Percentiles rank a stretch among this genome's conserved stretches.
These are phyloP conservation scores for Halcyon leucocephala DNA, from an alignment of 2,797 vertebrate genomes.

Conservation along the genomic window DNA sequence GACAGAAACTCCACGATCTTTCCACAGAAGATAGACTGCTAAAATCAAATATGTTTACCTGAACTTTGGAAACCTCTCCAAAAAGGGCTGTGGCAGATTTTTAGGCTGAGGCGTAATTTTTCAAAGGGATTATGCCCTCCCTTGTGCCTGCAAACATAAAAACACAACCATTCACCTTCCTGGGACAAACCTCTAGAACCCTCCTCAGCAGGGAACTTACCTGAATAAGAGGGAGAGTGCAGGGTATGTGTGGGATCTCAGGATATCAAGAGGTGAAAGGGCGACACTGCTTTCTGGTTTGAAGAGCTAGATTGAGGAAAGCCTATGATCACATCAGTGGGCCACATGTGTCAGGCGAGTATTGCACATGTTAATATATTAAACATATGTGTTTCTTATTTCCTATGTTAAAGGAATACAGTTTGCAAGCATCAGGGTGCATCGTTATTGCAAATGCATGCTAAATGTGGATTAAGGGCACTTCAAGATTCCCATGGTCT, in stretches of 20 bases:
- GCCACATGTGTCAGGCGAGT: slow-evolving; percentile 53
- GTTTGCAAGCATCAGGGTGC: not conserved
- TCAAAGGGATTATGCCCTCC: not conserved
- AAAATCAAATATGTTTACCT: not conserved
- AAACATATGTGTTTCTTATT: slow-evolving; percentile 58
- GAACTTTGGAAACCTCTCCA: not conserved
- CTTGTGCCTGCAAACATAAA: not conserved
- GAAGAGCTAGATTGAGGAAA: slow-evolving; percentile 30
- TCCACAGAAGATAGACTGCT: not conserved
- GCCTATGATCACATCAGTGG: slow-evolving; percentile 47
- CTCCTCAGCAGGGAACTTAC: not conserved
- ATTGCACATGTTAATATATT: slow-evolving; percentile 60
- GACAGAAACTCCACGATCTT: not conserved
- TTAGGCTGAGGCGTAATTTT: not conserved
- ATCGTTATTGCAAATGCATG: not conserved
- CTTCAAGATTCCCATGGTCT: not conserved
- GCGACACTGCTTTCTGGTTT: slow-evolving; percentile 16
- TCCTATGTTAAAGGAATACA: slow-evolving; percentile 42
- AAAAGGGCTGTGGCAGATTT: not conserved
- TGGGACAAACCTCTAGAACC: not conserved
- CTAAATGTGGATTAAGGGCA: not conserved
- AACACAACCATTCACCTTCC: not conserved
- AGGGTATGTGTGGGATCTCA: not conserved
- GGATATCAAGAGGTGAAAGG: slow-evolving; percentile 32
- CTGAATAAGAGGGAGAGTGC: not conserved